Conservation (phyloP, 1,140 invertebrate species). For the Elymnias hypermnestra region DNA sequence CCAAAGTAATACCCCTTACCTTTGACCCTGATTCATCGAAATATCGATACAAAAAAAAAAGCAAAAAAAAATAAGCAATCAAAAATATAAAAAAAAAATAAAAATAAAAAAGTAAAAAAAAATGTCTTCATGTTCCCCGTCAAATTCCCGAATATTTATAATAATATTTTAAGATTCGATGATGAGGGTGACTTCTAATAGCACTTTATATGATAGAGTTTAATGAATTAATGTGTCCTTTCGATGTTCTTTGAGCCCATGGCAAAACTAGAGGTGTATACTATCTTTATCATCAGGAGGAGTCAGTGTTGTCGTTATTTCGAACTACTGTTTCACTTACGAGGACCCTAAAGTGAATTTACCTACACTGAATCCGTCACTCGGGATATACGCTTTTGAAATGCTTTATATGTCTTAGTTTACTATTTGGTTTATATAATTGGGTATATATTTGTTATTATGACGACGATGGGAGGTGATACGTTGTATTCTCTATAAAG, state of each 20-base stretch:
- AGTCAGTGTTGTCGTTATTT: neutral
- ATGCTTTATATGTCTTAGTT: slow-evolving; percentile 14
- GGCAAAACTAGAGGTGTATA: slow-evolving; percentile 15
- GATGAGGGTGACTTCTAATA: slow-evolving; percentile 39
- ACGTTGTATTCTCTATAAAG: slow-evolving; percentile 42
- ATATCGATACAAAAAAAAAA: neutral
- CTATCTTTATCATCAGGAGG: neutral
- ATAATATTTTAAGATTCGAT: slow-evolving; percentile 19
- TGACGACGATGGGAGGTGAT: slow-evolving; percentile 10
- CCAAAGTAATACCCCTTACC: slow-evolving; percentile 1
- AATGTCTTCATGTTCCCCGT: neutral
- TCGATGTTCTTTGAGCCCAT: slow-evolving; percentile 21
- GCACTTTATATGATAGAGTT: too few species aligned
- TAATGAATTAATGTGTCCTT: slow-evolving; percentile 24
- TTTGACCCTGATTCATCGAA: slow-evolving; percentile 12
- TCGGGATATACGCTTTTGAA: slow-evolving; percentile 14
- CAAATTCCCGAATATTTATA: neutral
- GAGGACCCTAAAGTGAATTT: too few species aligned
- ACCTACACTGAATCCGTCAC: too few species aligned
- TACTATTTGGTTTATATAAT: slow-evolving; percentile 1
- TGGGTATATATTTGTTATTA: slow-evolving; percentile 11
- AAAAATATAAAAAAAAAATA: too few species aligned
- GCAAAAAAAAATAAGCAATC: neutral
- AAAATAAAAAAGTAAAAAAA: too few species aligned
- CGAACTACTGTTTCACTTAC: too few species aligned